Evolutionary conservation across 2,888 invertebrate species (phyloP).

Genomic region (Sarcophaga subvicina): DNA sequence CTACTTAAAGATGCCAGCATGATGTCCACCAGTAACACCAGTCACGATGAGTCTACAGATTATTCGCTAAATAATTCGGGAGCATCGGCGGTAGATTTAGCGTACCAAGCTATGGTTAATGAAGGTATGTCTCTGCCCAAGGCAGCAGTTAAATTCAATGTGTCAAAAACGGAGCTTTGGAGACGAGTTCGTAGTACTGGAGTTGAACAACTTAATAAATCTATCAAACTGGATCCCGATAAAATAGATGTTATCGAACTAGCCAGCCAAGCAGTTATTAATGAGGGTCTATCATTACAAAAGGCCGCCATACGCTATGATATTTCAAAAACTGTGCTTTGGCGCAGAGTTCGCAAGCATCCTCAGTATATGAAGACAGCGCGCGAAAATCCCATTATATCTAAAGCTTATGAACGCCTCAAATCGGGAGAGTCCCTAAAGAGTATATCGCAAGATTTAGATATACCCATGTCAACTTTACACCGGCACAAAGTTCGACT

Average conservation of each 20-base stretch:
- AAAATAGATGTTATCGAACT: conserved; percentile 71
- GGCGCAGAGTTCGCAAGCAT: conserved; percentile 80
- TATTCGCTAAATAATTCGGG: conserved; percentile 54
- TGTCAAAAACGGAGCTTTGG: conserved; percentile 81
- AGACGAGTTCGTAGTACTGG: conserved; percentile 78
- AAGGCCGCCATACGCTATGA: conserved; percentile 80
- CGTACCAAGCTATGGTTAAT: conserved; percentile 78
- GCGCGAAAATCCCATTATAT: conserved; percentile 78
- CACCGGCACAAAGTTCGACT: conserved; percentile 81
- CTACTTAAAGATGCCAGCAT: conserved; percentile 71
- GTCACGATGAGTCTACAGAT: conserved; percentile 42
- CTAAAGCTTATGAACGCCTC: conserved; percentile 78
- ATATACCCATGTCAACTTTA: conserved; percentile 82
- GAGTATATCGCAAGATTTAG: conserved; percentile 79
- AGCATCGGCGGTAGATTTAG: conserved; percentile 75
- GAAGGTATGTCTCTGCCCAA: conserved; percentile 80
- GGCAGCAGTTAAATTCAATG: conserved; percentile 79
- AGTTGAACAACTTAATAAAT: conserved; percentile 69
- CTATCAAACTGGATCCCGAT: conserved; percentile 52
- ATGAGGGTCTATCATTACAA: conserved; percentile 79
- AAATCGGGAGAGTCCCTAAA: conserved; percentile 80
- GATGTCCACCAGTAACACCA: conserved; percentile 58
- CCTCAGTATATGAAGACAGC: conserved; percentile 79
- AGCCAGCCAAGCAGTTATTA: conserved; percentile 79
- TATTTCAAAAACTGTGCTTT: conserved; percentile 81